Percentiles rank a stretch among this genome's conserved stretches.
Evolutionary conservation across 2,797 vertebrate genomes (phyloP).

Genomic region (Bovichtus variegatus): DNA sequence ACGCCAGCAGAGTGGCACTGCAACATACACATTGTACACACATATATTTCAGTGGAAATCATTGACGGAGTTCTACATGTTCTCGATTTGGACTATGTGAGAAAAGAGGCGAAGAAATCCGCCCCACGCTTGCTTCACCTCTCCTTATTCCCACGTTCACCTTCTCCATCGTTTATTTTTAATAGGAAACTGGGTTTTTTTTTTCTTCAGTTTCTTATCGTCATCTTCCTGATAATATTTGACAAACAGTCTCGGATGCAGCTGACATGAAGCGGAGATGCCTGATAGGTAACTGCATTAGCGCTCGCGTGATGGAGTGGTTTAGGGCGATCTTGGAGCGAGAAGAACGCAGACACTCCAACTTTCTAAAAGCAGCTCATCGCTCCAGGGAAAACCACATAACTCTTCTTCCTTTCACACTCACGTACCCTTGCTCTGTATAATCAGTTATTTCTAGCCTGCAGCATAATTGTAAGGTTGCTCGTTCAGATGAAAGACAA

Average conservation of each 20-base stretch:
- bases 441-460: slow-evolving; percentile 34
- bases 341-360: slow-evolving; percentile 2
- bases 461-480: slow-evolving; percentile 33
- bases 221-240: slow-evolving; percentile 26
- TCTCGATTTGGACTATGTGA: not conserved
- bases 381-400: slow-evolving; percentile 22
- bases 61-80: not conserved
- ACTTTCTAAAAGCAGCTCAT: slow-evolving; percentile 33
- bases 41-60: slow-evolving; percentile 14
- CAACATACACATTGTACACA: slow-evolving; percentile 26
- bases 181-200: slow-evolving; percentile 8
- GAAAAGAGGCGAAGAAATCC: not conserved
- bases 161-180: slow-evolving; percentile 17
- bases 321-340: slow-evolving; percentile 9
- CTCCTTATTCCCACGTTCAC: not conserved
- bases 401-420: slow-evolving; percentile 26
- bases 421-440: slow-evolving; percentile 15
- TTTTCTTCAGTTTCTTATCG: not conserved
- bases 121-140: not conserved
- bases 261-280: slow-evolving; percentile 31
- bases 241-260: slow-evolving; percentile 10
- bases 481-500: slow-evolving; percentile 35
- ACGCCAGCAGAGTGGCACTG: slow-evolving; percentile 91
- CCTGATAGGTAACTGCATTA: slow-evolving; percentile 36
- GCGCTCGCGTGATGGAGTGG: slow-evolving; percentile 12